A percentile compares a stretch with the other conserved stretches of the same genome.
phyloP scores from a whole-genome alignment of 2,113 vertebrate species.

The Nyctibius bracteatus region DNA sequence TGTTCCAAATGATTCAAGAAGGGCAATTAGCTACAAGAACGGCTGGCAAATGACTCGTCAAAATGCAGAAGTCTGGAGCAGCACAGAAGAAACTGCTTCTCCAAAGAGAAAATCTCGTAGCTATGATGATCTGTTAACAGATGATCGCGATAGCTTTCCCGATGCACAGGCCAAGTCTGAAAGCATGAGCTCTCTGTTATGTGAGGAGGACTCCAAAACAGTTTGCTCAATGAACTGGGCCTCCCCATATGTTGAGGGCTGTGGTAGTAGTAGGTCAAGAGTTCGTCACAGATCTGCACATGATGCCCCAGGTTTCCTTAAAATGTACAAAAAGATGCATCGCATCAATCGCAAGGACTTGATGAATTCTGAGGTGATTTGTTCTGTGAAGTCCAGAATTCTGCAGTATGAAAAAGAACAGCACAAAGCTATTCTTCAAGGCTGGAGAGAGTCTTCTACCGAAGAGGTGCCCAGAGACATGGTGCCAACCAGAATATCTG shows the following conservation, averaged over 20 bases:
- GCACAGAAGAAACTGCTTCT: conserved; percentile 79
- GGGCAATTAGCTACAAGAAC: conserved; percentile 82
- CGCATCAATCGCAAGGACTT: conserved; percentile 90
- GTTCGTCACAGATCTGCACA: conserved; percentile 83
- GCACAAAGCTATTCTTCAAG: conserved; percentile 70
- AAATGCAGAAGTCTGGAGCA: conserved; percentile 88
- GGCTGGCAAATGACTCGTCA: conserved; percentile 86
- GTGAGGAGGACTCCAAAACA: conserved; percentile 77
- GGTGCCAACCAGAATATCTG: conserved; percentile 90
- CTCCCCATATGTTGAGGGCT: conserved; percentile 44
- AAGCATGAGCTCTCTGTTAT: conserved; percentile 85
- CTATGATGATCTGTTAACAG: conserved; percentile 84
- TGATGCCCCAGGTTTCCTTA: conserved; percentile 86
- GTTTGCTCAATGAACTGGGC: conserved; percentile 64
- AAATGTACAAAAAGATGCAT: conserved; percentile 95
- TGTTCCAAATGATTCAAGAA: conserved; percentile 79
- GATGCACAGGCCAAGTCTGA: conserved; percentile 83
- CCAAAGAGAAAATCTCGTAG: conserved; percentile 88
- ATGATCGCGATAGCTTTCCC: conserved; percentile 69
- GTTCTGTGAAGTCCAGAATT: conserved; percentile 88
- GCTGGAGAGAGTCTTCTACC: conserved; percentile 77
- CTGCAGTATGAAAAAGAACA: conserved; percentile 88
- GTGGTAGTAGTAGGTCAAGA: conserved; percentile 64
- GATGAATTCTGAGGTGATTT: conserved; percentile 88
- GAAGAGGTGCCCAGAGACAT: conserved; percentile 87